Evolutionary conservation across 2,113 vertebrate species (phyloP).

Genomic region (Carlito syrichta): DNA sequence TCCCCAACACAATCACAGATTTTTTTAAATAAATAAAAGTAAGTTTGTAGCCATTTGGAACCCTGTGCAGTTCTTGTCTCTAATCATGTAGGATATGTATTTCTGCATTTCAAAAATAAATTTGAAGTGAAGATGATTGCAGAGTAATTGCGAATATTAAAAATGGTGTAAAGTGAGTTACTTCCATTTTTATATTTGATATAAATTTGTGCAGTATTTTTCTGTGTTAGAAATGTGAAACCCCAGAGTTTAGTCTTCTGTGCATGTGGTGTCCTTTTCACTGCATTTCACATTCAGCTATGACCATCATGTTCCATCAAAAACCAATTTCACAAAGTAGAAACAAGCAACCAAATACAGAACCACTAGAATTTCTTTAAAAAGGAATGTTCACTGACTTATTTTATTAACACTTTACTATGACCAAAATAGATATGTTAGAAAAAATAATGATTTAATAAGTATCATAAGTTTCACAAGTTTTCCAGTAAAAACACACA

Average conservation of each 20-base stretch:
- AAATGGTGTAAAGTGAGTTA: not conserved
- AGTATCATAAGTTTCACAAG: not conserved
- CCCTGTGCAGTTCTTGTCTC: not conserved
- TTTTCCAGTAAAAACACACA: not conserved
- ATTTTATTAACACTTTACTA: not conserved
- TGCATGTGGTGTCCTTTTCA: not conserved
- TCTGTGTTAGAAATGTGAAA: not conserved
- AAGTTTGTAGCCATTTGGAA: not conserved
- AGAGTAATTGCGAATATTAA: too few species aligned
- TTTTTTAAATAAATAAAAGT: not conserved
- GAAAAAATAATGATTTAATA: not conserved
- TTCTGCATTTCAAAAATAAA: not conserved
- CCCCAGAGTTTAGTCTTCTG: not conserved
- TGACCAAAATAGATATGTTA: not conserved
- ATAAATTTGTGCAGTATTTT: not conserved
- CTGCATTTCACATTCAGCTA: not conserved
- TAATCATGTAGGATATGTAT: not conserved
- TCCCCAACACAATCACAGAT: not conserved
- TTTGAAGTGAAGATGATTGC: not conserved
- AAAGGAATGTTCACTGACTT: not conserved
- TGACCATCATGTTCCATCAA: not conserved
- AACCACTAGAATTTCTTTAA: not conserved
- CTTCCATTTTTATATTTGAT: not conserved
- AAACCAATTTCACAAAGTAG: not conserved
- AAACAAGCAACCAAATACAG: not conserved